Conservation (phyloP, 2,888 invertebrate species). For the Xestia ashworthii region DNA sequence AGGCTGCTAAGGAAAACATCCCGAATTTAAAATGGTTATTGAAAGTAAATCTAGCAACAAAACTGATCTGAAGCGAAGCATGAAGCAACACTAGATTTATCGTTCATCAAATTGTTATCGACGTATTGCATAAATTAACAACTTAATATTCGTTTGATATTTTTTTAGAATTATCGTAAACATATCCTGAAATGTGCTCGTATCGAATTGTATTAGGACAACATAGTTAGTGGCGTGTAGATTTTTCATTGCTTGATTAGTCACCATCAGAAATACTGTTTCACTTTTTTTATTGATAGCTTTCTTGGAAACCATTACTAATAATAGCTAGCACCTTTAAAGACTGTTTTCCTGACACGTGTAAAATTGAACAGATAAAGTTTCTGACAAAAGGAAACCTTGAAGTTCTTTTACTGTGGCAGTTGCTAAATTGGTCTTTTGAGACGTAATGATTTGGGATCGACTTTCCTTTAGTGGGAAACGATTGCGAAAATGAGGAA, state of each 20-base stretch:
- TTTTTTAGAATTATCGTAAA: conserved; percentile 54
- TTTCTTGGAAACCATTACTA: conserved; percentile 30
- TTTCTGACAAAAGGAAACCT: conserved; percentile 3
- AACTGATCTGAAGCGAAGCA: conserved; percentile 12
- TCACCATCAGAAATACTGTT: conserved; percentile 42
- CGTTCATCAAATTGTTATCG: conserved; percentile 24
- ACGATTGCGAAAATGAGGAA: not conserved
- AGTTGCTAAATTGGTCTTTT: not conserved
- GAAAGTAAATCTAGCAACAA: conserved; percentile 6
- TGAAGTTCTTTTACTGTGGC: conserved; percentile 9
- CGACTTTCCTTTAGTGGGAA: not conserved
- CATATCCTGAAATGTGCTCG: conserved; percentile 42
- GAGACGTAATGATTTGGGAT: not conserved
- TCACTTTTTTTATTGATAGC: conserved; percentile 19
- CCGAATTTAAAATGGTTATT: not conserved
- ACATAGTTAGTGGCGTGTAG: conserved; percentile 46
- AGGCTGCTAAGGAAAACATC: not conserved
- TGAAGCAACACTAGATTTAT: conserved; percentile 19
- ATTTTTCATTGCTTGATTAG: conserved; percentile 40
- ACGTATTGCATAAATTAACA: conserved; percentile 21
- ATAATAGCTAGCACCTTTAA: not conserved
- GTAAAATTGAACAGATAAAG: conserved; percentile 24
- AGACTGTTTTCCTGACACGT: conserved; percentile 19
- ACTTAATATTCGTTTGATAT: conserved; percentile 34
- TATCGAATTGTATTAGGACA: conserved; percentile 53